Conservation (phyloP, 64 coral and sea anemone species). For the Trachythela sp. region DNA sequence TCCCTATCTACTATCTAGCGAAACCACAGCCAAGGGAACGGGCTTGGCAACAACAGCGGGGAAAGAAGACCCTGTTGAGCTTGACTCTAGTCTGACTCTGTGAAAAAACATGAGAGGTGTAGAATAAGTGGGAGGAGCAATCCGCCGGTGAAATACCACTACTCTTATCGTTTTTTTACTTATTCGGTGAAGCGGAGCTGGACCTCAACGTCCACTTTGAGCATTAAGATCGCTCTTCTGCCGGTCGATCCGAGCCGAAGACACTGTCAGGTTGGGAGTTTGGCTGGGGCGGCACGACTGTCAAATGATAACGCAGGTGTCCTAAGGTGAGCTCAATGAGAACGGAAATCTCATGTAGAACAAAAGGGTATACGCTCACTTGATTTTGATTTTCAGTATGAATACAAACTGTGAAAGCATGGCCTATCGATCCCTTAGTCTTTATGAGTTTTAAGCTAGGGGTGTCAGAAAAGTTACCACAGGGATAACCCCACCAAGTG, state of each 20-base stretch:
- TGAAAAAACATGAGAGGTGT: constrained; percentile 17
- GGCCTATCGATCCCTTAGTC: constrained; percentile 14
- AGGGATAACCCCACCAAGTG: too few species aligned
- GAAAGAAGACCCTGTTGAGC: constrained; percentile 12
- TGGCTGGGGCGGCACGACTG: constrained; percentile 14
- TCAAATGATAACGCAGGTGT: constrained; percentile 23
- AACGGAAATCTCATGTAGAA: neutral
- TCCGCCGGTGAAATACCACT: constrained; percentile 13
- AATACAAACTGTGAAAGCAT: constrained; percentile 21
- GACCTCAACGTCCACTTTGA: neutral
- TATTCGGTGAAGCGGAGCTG: constrained; percentile 24
- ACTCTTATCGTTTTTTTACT: constrained; percentile 10
- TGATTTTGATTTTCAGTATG: neutral
- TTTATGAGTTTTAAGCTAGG: neutral
- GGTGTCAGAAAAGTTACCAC: constrained; percentile 23
- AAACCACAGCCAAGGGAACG: constrained; percentile 19
- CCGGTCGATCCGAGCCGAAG: constrained; percentile 8
- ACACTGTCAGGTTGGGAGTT: constrained; percentile 25
- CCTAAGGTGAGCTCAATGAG: constrained; percentile 17
- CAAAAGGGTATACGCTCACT: neutral
- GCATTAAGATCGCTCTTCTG: constrained; percentile 1
- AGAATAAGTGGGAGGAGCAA: constrained; percentile 21
- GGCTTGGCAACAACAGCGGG: constrained; percentile 22
- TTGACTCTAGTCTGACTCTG: constrained; percentile 18
- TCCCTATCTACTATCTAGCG: constrained; percentile 20